phyloP scores from a whole-genome alignment of 1,140 invertebrate species.

The Solenopsis fugax region DNA sequence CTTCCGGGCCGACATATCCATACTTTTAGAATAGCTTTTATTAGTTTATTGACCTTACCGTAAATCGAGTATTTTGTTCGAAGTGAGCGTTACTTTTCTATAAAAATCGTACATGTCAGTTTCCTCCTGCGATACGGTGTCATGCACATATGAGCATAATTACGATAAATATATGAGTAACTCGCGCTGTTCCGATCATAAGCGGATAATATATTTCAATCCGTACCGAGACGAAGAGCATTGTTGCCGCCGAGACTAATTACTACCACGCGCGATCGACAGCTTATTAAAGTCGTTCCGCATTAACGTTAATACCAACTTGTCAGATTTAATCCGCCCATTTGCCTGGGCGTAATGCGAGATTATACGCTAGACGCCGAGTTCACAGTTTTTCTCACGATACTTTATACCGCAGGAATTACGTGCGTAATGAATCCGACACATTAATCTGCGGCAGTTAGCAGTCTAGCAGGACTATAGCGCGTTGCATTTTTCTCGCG shows the following conservation, averaged over 20 bases:
- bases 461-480: background rate
- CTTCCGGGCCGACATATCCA: background rate
- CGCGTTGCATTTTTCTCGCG: slow-evolving; percentile 8
- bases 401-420: slow-evolving; percentile 60
- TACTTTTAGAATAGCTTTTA: slow-evolving; percentile 1
- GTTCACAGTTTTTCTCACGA: slow-evolving; percentile 66
- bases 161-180: background rate
- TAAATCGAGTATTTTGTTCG: slow-evolving; percentile 16
- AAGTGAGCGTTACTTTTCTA: slow-evolving; percentile 14
- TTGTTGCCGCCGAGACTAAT: slow-evolving; percentile 34
- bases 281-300: slow-evolving; percentile 10
- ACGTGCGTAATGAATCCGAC: slow-evolving; percentile 53
- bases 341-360: slow-evolving; percentile 3
- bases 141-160: slow-evolving; percentile 10
- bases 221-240: background rate
- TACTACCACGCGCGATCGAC: slow-evolving; percentile 24
- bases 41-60: slow-evolving; percentile 7
- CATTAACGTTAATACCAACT: slow-evolving; percentile 45
- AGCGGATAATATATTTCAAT: slow-evolving; percentile 41
- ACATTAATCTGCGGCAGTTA: slow-evolving; percentile 44
- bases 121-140: background rate
- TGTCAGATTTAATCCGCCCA: slow-evolving; percentile 51
- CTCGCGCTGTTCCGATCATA: background rate
- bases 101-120: slow-evolving; percentile 6
- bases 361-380: slow-evolving; percentile 51